phyloP scores from a whole-genome alignment of 2,888 invertebrate species.

The Graphium colonna region DNA sequence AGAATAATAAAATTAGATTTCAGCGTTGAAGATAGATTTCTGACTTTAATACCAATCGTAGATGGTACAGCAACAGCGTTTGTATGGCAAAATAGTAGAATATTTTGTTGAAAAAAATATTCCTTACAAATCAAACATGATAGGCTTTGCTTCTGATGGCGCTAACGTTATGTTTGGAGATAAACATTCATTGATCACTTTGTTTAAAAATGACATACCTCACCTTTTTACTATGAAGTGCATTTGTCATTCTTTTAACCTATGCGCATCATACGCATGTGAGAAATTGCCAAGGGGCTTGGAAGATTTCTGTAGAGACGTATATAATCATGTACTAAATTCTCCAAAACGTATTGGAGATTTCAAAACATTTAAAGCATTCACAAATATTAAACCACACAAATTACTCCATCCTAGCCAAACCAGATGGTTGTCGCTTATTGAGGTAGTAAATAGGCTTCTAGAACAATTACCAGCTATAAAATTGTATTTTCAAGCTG shows the following conservation, averaged over 20 bases:
- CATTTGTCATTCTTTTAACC: too few species aligned
- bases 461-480: slow-evolving; percentile 32
- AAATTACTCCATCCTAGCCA: slow-evolving; percentile 30
- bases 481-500: slow-evolving; percentile 33
- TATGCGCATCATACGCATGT: too few species aligned
- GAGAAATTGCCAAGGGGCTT: slow-evolving; percentile 26
- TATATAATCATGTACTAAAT: slow-evolving; percentile 29
- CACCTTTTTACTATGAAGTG: too few species aligned
- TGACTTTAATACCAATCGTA: slow-evolving; percentile 31
- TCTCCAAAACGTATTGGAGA: slow-evolving; percentile 28
- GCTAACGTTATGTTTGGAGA: too few species aligned
- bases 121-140: too few species aligned
- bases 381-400: slow-evolving; percentile 22
- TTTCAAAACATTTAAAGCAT: slow-evolving; percentile 25
- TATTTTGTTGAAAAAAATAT: slow-evolving; percentile 16
- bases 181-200: too few species aligned
- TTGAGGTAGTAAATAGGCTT: slow-evolving; percentile 30
- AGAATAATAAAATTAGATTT: slow-evolving; percentile 27
- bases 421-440: slow-evolving; percentile 35
- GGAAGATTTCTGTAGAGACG: slow-evolving; percentile 28
- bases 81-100: slow-evolving; percentile 26
- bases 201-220: too few species aligned
- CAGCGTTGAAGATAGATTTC: slow-evolving; percentile 33
- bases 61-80: slow-evolving; percentile 30
- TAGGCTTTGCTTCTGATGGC: too few species aligned